Conservation (phyloP, 2,113 vertebrate genomes). For the Sarotherodon lohbergeri region DNA sequence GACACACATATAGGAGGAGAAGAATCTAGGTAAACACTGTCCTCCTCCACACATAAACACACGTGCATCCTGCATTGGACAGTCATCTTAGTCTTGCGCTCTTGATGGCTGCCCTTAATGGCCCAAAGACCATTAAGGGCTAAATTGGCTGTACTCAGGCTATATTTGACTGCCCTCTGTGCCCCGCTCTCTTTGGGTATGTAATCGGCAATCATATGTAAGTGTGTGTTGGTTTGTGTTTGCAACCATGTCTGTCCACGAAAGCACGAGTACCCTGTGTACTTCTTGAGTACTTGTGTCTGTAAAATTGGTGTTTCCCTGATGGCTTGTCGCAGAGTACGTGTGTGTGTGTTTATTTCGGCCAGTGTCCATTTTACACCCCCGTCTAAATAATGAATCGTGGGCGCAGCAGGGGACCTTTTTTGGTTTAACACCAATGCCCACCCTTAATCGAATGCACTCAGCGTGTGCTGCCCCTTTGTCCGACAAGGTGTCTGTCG, state of each 20-base stretch:
- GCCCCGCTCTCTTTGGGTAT: slow-evolving; percentile 42
- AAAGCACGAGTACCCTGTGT: neutral
- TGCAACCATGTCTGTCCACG: neutral
- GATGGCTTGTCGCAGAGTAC: slow-evolving; percentile 4
- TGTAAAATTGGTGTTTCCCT: slow-evolving; percentile 27
- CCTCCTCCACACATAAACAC: slow-evolving; percentile 12
- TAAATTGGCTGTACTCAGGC: slow-evolving; percentile 64
- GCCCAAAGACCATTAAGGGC: slow-evolving; percentile 63
- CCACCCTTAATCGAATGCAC: slow-evolving; percentile 46
- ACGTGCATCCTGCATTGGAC: slow-evolving; percentile 21
- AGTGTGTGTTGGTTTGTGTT: slow-evolving; percentile 13
- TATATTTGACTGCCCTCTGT: slow-evolving; percentile 51
- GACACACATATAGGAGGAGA: slow-evolving; percentile 43
- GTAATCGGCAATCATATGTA: slow-evolving; percentile 49
- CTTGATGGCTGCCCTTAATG: slow-evolving; percentile 55
- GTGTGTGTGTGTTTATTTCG: neutral
- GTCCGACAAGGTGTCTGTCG: slow-evolving; percentile 37
- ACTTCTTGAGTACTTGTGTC: slow-evolving; percentile 17
- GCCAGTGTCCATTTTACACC: slow-evolving; percentile 41
- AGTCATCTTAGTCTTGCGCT: slow-evolving; percentile 42
- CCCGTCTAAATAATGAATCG: slow-evolving; percentile 42
- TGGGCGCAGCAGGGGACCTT: slow-evolving; percentile 27
- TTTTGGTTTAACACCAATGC: slow-evolving; percentile 42
- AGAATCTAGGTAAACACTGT: slow-evolving; percentile 47
- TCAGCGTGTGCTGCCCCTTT: slow-evolving; percentile 32